phyloP scores from a whole-genome alignment of 2,113 vertebrate species.

The Alligator sinensis region DNA sequence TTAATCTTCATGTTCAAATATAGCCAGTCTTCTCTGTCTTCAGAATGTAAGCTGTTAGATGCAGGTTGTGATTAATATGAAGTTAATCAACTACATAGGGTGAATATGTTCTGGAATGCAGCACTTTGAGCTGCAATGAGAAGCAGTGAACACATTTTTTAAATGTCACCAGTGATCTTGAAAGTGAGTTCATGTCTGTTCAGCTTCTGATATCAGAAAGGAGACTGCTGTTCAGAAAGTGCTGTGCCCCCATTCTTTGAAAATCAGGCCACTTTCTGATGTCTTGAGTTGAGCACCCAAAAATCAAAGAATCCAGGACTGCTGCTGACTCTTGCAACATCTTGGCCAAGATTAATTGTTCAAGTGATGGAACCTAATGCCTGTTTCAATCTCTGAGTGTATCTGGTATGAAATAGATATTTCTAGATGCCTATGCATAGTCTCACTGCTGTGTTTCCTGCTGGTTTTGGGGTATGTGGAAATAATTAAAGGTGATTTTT shows the following conservation, averaged over 20 bases:
- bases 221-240: neutral
- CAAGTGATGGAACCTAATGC: neutral
- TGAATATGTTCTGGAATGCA: neutral
- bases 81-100: neutral
- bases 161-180: neutral
- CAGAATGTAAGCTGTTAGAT: neutral
- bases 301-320: neutral
- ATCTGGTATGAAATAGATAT: accelerated
- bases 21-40: neutral
- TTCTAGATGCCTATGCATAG: neutral
- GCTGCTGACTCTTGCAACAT: neutral
- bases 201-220: neutral
- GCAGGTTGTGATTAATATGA: accelerated
- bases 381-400: neutral
- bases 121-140: neutral
- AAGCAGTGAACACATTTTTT: neutral
- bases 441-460: no score
- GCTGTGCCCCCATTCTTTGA: neutral
- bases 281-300: accelerated
- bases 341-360: neutral
- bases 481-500: neutral
- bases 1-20: neutral
- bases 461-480: no score
- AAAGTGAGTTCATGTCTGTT: neutral
- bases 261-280: neutral